Base-by-base conservation (phyloP, 1,140 invertebrate species). In the Plectrocnemia conspersa region DNA sequence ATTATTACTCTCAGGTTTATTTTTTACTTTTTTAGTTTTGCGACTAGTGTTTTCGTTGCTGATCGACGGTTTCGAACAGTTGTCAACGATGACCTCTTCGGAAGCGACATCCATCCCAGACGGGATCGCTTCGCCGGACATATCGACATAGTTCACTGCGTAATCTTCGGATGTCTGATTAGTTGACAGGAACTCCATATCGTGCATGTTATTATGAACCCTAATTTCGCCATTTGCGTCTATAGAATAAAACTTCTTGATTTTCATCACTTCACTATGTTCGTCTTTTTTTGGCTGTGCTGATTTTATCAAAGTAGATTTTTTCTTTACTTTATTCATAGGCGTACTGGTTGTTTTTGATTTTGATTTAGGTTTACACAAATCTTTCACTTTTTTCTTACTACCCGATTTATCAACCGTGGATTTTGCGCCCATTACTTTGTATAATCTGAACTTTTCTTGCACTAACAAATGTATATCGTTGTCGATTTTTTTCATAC, bases 401-500 rank as follows among this genome's bases (percentile, higher is more conserved):
- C 36, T 68, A 64, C 50, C 67, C 61, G 9, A 63, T 13, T 60
- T 66, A 40, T 57, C 44, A 41, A 52, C 47, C 15, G 61, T 46
- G 22, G 65, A 61, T 60, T 66, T 71, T 21, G 59, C 54, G 63
- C 74, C 73, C 52, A 76, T 52, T 33, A 68, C 70, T 59, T 61
- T 73, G 32, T 76, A 76, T 13, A 76, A 49, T 61, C 74, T 70
- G 52, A 74, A 74, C 54, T 74, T 76, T 58, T 76, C 73, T 68
- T 74, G 71, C 22, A 76, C 27, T 49, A 76, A 65, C 23, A 65
- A 56, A 61, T 76, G 71, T 57, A 76, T 76, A 57, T 75, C 71
- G 58, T 72, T 63, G 61, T 76, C 74, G 41, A 76, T 76, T 64
- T 74, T 66, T 63, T 74, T 74, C 73, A 76, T 75, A 62, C 69